These are phyloP conservation scores for Gavia stellata DNA, from an alignment of 2,113 vertebrate species.

Conservation along the genomic window DNA sequence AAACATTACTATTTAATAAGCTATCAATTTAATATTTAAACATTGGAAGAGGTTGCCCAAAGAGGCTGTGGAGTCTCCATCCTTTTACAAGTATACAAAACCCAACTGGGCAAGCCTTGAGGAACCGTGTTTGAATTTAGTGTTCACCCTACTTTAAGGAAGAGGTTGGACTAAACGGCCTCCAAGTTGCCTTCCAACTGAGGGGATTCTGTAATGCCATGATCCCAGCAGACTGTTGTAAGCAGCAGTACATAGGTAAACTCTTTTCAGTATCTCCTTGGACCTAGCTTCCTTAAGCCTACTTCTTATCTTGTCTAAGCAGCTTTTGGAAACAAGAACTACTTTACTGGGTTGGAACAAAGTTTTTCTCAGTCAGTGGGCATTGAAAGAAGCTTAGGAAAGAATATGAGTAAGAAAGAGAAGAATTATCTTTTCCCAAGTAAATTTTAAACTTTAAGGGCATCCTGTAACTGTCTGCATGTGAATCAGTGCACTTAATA, in stretches of 20 bases:
- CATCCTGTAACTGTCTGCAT: not conserved
- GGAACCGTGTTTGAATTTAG: not conserved
- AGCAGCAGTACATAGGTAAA: not conserved
- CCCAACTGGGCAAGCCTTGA: not conserved
- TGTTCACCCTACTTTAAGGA: not conserved
- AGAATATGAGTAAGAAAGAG: not conserved
- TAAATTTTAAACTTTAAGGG: not conserved
- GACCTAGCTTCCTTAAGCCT: not conserved
- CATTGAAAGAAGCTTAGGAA: not conserved
- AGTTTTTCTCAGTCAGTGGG: not conserved
- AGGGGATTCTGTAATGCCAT: accelerated
- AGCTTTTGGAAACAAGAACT: not conserved
- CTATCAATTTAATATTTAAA: not conserved
- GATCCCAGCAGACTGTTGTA: not conserved
- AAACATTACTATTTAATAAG: not conserved
- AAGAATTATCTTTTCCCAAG: not conserved
- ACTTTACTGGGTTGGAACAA: not conserved
- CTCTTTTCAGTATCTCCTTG: not conserved
- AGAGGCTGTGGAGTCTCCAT: not conserved
- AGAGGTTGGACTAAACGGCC: not conserved
- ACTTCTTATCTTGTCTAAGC: not conserved
- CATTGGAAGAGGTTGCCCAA: not conserved
- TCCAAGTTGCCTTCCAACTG: not conserved
- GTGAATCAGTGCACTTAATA: not conserved
- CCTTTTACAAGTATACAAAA: not conserved